These are phyloP conservation scores for Dermatemys mawii DNA, from an alignment of 2,113 vertebrate genomes.

Conservation along the genomic window DNA sequence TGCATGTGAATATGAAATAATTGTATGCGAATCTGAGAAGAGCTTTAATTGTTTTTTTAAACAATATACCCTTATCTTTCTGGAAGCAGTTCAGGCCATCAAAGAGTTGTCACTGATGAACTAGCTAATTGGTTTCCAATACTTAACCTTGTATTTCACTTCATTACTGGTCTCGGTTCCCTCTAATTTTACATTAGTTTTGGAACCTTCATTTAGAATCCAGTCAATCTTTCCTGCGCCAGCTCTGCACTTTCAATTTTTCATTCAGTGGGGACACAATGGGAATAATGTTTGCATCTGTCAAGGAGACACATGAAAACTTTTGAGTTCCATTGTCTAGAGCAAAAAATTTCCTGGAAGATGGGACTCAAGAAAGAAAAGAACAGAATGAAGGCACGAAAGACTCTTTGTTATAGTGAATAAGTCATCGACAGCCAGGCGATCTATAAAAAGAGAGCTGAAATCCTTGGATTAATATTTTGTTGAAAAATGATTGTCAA, in stretches of 20 bases:
- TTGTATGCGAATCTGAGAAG: constrained; percentile 75
- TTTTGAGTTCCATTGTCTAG: constrained; percentile 57
- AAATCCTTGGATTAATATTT: constrained; percentile 34
- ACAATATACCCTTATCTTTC: constrained; percentile 85
- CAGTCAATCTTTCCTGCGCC: constrained; percentile 74
- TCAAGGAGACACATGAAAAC: constrained; percentile 71
- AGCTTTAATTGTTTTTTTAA: constrained; percentile 81
- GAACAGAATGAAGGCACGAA: background rate
- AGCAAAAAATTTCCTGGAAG: constrained; percentile 17
- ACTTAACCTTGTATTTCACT: constrained; percentile 77
- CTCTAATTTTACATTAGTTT: constrained; percentile 75
- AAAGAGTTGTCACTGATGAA: constrained; percentile 79
- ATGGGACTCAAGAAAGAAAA: constrained; percentile 12
- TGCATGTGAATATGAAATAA: constrained; percentile 83
- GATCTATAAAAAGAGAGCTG: background rate
- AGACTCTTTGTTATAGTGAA: background rate
- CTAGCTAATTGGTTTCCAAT: constrained; percentile 83
- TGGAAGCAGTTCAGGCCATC: constrained; percentile 81
- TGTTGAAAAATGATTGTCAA: background rate
- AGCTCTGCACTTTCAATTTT: constrained; percentile 72
- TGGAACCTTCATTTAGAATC: constrained; percentile 80
- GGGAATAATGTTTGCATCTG: constrained; percentile 75
- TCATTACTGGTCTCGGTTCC: constrained; percentile 72
- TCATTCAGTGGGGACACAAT: constrained; percentile 75
- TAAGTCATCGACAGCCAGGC: background rate